Base-by-base conservation (phyloP, 92 coral and sea anemone genomes). In the Phenganax marumi region DNA sequence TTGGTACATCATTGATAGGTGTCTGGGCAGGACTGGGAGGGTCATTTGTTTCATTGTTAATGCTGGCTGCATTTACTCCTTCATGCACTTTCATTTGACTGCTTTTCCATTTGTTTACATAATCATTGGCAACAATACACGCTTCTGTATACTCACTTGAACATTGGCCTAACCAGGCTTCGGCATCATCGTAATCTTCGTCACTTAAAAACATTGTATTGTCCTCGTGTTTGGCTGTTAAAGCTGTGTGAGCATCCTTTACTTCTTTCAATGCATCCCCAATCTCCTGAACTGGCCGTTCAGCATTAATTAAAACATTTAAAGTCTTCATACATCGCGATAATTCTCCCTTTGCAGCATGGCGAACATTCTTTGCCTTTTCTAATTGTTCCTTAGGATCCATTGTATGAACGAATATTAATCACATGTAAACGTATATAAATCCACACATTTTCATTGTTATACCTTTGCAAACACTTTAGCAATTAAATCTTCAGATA, bases 351-450 rank as follows among this genome's bases (percentile, higher is more conserved):
- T 75, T 75, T 24, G 82, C 87, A 1, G 84, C 88, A 39, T 73
- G 72, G 12, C 84, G 61, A 43, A 77, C 61, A 56, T 85, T 54
- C 24, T 78, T 85, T 16, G 88, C 84, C 23, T 77, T 85, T 24
- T 73, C 86, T 71, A 82, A 21, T 24, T 56, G 48, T 24, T 74
- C 77, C 85, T 65, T 65, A 51, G 22, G 13, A 50, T 72, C 57
- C 77, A 12, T 9, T 9, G 10, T 13, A 56, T 13, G 6, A 6
- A 13, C 63, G 21, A 19, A 56, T 63, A 18, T 8, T 63, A 63
- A 4, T 63, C 26, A 49, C 73, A 68, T 68, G 48, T 26, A 68
- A 25, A 70, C 48, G 11, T 9, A 70, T 14, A 70, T 14, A 51
- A 52, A 46, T n/a, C 18, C 76, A 70, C 21, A 39, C 19, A 12